These are phyloP conservation scores for Gallinago jamesoni DNA, from an alignment of 2,113 vertebrate species.

Conservation along the genomic window DNA sequence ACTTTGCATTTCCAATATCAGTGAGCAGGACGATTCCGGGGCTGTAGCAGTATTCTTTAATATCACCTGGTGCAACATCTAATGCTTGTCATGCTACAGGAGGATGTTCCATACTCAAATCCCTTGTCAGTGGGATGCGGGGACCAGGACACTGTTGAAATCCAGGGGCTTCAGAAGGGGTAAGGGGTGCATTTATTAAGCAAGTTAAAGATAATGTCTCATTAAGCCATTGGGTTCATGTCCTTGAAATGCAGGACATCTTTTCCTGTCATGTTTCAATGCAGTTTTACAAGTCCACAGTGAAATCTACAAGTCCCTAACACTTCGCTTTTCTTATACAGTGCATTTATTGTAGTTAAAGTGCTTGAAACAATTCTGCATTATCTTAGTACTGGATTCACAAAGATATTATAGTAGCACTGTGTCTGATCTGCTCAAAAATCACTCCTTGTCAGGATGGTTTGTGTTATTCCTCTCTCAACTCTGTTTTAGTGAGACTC, in stretches of 20 bases:
- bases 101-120: background rate
- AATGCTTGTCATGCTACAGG: no score
- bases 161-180: background rate
- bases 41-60: rapidly evolving
- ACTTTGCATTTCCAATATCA: constrained; percentile 8
- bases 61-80: background rate
- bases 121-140: background rate
- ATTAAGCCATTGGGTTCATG: background rate
- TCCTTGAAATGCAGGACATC: background rate
- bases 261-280: background rate
- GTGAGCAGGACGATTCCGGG: background rate
- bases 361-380: background rate
- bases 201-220: background rate
- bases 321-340: background rate
- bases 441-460: background rate
- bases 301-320: background rate
- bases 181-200: background rate
- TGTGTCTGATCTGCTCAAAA: background rate
- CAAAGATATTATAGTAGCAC: background rate
- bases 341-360: background rate
- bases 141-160: background rate
- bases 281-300: background rate
- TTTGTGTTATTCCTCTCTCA: background rate
- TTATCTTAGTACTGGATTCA: background rate
- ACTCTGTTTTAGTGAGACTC: background rate